Evolutionary conservation across 2,888 invertebrate genomes (phyloP), one percentile per base, ranked within the genome.

Genomic region (Apotomis capreana): DNA sequence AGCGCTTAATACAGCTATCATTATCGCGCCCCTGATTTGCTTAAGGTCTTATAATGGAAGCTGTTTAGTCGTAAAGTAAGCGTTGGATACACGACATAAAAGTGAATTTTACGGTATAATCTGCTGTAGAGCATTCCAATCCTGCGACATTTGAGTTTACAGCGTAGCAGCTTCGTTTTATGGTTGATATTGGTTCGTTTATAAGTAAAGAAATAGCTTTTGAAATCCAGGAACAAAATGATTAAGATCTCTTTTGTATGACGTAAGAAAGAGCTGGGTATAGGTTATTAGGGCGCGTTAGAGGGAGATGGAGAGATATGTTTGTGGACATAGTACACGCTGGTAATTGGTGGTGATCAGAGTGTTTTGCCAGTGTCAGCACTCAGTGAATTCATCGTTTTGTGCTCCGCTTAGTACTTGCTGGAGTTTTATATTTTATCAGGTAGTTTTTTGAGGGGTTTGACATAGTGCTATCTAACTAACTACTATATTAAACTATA

Each of bases 311-410:
- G 76, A 77, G 59, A 52, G 74, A 55, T 79, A 82, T 88, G 85
- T 88, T 86, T 86, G 89, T 84, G 84, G 87, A 87, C 83, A 83
- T 81, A 84, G 84, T 83, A 84, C 88, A 87, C 87, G 84, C 82
- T 84, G 86, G 89, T 93, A 92, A 93, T 93, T 93, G 92, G 89
- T 88, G 90, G 88, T 90, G 91, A 91, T 92, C 90, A 89, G 80
- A 84, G 86, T 90, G 90, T 91, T 92, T 91, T 90, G 91, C 82
- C 81, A 80, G 86, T 89, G 91, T 92, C 92, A 91, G 92, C 93
- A 84, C 83, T 86, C 82, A 79, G 83, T 83, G 85, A 88, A 87
- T 87, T 89, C 85, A 85, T 89, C 82, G 89, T 81, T 83, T 83
- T 76, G 79, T 89, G 92, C 89, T 79, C 58, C 86, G 89, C 89